phyloP scores from a whole-genome alignment of 2,113 vertebrate species.

The Eurystomus gularis region DNA sequence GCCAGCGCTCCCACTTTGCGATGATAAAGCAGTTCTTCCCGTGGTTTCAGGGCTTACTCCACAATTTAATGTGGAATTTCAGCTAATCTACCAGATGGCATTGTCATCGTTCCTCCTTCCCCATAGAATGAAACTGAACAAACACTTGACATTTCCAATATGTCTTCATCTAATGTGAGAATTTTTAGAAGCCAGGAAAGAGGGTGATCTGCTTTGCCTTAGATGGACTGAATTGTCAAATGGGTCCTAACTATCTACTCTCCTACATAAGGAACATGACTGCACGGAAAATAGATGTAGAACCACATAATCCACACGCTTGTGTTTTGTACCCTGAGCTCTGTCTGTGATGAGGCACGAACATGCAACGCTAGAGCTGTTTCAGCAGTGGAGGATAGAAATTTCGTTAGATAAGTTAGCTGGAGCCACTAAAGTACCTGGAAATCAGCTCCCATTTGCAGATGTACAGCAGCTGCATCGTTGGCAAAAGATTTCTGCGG shows the following conservation, averaged over 20 bases:
- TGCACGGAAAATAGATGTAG: neutral
- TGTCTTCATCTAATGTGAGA: conserved; percentile 27
- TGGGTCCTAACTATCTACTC: neutral
- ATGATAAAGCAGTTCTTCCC: conserved; percentile 16
- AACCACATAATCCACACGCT: neutral
- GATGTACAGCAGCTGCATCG: conserved; percentile 21
- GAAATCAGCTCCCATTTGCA: conserved; percentile 60
- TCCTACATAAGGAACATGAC: neutral
- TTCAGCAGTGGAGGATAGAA: neutral
- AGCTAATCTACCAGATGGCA: conserved; percentile 57
- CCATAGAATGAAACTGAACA: conserved; percentile 52
- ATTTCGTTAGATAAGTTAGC: conserved; percentile 45
- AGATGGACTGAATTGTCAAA: neutral
- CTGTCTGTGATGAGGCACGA: neutral
- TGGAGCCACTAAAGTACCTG: conserved; percentile 1
- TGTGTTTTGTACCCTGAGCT: neutral
- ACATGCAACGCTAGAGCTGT: neutral
- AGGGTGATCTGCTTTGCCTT: neutral
- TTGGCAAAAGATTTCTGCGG: conserved; percentile 40
- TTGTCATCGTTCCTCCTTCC: conserved; percentile 43
- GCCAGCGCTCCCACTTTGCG: neutral
- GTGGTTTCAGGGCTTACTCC: conserved; percentile 15
- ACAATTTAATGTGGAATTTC: conserved; percentile 18
- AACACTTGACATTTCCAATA: conserved; percentile 59
- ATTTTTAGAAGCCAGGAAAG: conserved; percentile 14